Conservation (phyloP, 2,888 invertebrate species). For the Lottia gigantea region DNA sequence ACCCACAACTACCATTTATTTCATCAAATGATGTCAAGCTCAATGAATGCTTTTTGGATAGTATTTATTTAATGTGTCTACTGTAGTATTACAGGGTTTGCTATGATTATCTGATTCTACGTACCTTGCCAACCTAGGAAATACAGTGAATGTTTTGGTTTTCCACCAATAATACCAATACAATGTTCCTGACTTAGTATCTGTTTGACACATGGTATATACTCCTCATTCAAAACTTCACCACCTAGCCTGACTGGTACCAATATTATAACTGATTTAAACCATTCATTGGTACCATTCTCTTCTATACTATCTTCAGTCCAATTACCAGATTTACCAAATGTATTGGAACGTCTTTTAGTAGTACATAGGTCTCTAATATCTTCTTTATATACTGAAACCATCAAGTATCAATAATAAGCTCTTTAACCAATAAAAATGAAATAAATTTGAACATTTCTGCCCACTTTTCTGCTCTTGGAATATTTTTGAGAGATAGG, state of each 20-base stretch:
- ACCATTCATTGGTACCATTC: constrained; percentile 39
- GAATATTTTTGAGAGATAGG: no score
- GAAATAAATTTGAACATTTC: no score
- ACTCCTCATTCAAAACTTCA: constrained; percentile 85
- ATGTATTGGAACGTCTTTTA: constrained; percentile 30
- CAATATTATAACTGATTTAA: constrained; percentile 76
- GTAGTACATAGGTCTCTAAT: constrained; percentile 72
- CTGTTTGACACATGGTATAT: constrained; percentile 84
- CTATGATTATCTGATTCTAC: no score
- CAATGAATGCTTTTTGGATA: no score
- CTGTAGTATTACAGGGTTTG: no score
- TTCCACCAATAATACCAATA: constrained; percentile 91
- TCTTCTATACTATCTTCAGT: constrained; percentile 14
- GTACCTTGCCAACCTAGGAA: constrained; percentile 89
- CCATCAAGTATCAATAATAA: not conserved
- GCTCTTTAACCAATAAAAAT: no score
- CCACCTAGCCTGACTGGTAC: constrained; percentile 89
- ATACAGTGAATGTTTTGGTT: constrained; percentile 91
- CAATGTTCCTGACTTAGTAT: constrained; percentile 84
- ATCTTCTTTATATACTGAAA: constrained; percentile 80
- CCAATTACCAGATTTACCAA: constrained; percentile 25
- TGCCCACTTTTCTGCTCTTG: no score
- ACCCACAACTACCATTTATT: not conserved
- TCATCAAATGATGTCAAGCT: no score
- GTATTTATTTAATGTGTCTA: no score